Base-by-base conservation (phyloP, 2,888 invertebrate species). In the Aquatica leii region DNA sequence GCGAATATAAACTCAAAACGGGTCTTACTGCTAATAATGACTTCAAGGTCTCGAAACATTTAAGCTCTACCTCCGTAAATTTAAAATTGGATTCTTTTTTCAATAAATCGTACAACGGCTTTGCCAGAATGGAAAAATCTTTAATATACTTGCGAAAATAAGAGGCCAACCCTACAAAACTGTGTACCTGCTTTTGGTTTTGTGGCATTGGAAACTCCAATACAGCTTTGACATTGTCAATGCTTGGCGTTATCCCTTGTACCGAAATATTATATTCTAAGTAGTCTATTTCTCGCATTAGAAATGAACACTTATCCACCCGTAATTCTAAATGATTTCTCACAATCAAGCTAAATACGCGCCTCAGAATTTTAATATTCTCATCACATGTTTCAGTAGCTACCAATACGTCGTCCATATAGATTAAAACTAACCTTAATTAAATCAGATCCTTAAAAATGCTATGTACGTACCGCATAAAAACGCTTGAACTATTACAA, bases 71-170 rank as follows among this genome's bases (percentile, higher is more conserved):
- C 31, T 59, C 50, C 0, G 62, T 65, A 59, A n/a, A n/a, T n/a
- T n/a, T n/a, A n/a, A n/a, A n/a, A n/a, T n/a, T n/a, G n/a, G n/a
- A n/a, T n/a, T n/a, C n/a, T n/a, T n/a, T 31, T 31, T 31, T 31
- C 6, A 31, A 6, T 6, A 9, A 31, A 20, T 77, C 70, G 43
- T 76, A 71, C 3, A 78, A 56, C 0, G 77, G 77, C 52, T 73
- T 71, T 2, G 77, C 75, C 8, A 65, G 69, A 3, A 63, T 53
- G 11, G 31, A 67, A 68, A 62, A 74, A 71, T 57, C 21, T 15
- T n/a, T n/a, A n/a, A n/a, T n/a, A n/a, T n/a, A n/a, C n/a, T n/a
- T n/a, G n/a, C n/a, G n/a, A n/a, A n/a, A n/a, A n/a, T n/a, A n/a
- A n/a, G n/a, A n/a, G n/a, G n/a, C n/a, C n/a, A n/a, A n/a, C n/a